Base-by-base conservation (phyloP, 2,888 invertebrate genomes). In the Trypoxylon attenuatum region DNA sequence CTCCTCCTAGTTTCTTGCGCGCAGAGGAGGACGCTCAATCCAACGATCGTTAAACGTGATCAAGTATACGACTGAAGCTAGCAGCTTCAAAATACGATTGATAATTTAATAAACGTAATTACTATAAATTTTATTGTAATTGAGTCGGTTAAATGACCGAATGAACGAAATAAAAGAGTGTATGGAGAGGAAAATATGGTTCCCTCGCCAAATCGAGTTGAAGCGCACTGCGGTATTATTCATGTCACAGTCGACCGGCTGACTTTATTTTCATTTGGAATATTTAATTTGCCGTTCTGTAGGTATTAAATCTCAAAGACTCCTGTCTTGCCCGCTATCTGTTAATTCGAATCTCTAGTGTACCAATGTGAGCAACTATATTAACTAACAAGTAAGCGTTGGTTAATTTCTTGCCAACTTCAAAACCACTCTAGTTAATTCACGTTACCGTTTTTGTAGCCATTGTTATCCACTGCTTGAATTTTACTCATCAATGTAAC, bases 1-100 rank as follows among this genome's bases (percentile, higher is more conserved):
- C 2, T 4, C 33, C 33, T 6, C 33, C 33, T 1, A 6, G 10
- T 29, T 33, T 33, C n/a, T 13, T 33, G n/a, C n/a, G 33, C 5
- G 13, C n/a, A n/a, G n/a, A n/a, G n/a, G n/a, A n/a, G n/a, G n/a
- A n/a, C n/a, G n/a, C n/a, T 33, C 27, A 47, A 52, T 59, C 65
- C 13, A 27, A 43, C 16, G 33, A 49, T 54, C 53, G 50, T 54
- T 60, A 60, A 60, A 55, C 59, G 25, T 13, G 27, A 23, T 41
- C 46, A 18, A 13, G 19, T 22, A 5, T 18, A 22, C 27, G 4
- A 6, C 16, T 19, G 54, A 46, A 39, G 47, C 39, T 38, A 15
- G 23, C 21, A n/a, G 52, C 52, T 59, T 54, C 43, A 53, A 47
- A 60, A 46, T 41, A 55, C 39, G 55, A 55, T 47, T 55, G n/a